Evolutionary conservation across 2,797 vertebrate genomes (phyloP).

Genomic region (Gallinago nigripennis): DNA sequence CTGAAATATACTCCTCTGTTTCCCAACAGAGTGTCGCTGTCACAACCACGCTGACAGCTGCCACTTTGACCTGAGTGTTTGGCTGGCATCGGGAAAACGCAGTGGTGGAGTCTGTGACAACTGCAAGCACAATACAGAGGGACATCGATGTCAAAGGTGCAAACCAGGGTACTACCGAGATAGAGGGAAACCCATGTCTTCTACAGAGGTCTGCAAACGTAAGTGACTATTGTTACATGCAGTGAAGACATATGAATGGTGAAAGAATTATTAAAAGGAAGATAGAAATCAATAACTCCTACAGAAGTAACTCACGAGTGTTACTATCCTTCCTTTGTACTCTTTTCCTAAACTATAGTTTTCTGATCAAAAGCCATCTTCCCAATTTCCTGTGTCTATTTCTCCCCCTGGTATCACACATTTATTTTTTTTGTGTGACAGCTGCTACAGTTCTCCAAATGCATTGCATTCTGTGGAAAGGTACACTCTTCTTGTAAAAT

Average conservation of each 20-base stretch:
- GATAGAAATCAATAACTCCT: not conserved
- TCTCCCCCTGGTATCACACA: not conserved
- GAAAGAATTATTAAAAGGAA: not conserved
- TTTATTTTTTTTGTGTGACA: not conserved
- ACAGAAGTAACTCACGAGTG: not conserved
- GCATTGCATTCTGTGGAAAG: not conserved
- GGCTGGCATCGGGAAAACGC: conserved; percentile 81
- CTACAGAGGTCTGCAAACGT: conserved; percentile 84
- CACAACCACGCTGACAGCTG: conserved; percentile 86
- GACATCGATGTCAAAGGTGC: conserved; percentile 87
- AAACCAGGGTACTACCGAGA: conserved; percentile 82
- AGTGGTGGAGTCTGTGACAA: conserved; percentile 85
- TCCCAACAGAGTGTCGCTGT: conserved; percentile 84
- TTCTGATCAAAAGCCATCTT: not conserved
- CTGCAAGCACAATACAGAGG: conserved; percentile 87
- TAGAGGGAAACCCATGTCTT: conserved; percentile 75
- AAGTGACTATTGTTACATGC: not conserved
- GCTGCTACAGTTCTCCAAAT: not conserved
- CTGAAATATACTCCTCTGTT: not conserved
- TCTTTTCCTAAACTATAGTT: not conserved
- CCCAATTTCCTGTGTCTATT: not conserved
- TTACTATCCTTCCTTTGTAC: not conserved
- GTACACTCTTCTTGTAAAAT: not conserved
- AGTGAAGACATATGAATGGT: not conserved
- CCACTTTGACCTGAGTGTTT: conserved; percentile 83